Percentiles rank a stretch among this genome's conserved stretches.
phyloP scores from a whole-genome alignment of 2,888 invertebrate species.

The Allygus modestus region DNA sequence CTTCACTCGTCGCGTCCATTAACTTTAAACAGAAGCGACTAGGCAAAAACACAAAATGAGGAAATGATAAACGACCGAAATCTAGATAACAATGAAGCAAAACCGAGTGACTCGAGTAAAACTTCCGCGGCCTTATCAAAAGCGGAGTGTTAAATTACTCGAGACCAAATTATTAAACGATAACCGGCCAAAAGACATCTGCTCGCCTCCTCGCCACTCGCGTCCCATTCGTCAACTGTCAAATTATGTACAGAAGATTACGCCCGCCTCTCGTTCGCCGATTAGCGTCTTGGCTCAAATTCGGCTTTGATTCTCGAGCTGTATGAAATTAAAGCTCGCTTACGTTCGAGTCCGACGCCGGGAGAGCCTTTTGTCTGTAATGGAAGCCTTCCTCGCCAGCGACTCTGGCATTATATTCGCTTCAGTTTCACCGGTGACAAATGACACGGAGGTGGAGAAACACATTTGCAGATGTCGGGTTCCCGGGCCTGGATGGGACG shows the following conservation, averaged over 20 bases:
- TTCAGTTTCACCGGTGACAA: conserved; percentile 35
- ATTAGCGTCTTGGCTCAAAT: conserved; percentile 46
- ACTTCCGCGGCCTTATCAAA: conserved; percentile 56
- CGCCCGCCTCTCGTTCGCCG: conserved; percentile 44
- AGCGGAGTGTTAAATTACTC: conserved; percentile 34
- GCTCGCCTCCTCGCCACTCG: not conserved
- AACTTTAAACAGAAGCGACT: not conserved
- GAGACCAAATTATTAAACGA: conserved; percentile 47
- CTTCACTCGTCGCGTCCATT: not conserved
- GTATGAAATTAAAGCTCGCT: conserved; percentile 20
- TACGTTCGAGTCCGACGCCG: too few relatives aligned
- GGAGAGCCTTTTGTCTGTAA: not conserved
- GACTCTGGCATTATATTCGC: conserved; percentile 16
- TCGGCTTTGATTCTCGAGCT: conserved; percentile 4
- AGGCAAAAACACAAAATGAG: conserved; percentile 15
- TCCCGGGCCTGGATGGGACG: not conserved
- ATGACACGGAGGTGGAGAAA: conserved; percentile 33
- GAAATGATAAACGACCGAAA: conserved; percentile 26
- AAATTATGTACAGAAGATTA: conserved; percentile 57
- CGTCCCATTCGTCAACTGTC: conserved; percentile 51
- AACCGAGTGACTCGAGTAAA: conserved; percentile 13
- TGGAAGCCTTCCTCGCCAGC: not conserved
- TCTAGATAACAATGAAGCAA: conserved; percentile 14
- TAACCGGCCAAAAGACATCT: conserved; percentile 20
- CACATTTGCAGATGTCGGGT: conserved; percentile 32